phyloP scores from a whole-genome alignment of 2,888 invertebrate species.

The Scrobipalpa atriplicella region DNA sequence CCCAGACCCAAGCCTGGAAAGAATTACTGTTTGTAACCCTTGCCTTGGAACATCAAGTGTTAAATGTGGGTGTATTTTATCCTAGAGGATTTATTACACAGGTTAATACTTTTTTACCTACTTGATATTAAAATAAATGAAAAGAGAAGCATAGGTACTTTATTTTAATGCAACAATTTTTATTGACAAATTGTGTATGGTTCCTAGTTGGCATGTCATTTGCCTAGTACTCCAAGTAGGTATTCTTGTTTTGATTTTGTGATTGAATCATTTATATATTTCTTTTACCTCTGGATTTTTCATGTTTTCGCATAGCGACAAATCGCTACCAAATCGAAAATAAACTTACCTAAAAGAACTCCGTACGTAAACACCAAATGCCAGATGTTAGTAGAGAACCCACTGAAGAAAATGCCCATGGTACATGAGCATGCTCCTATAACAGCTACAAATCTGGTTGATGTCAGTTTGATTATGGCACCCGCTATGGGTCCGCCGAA shows the following conservation, averaged over 20 bases:
- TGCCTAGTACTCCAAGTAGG: too few species aligned
- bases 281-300: too few species aligned
- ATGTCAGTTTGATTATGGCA: conserved; percentile 82
- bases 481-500: conserved; percentile 88
- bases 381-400: conserved; percentile 69
- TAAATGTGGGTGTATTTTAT: neutral
- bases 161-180: too few species aligned
- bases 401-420: conserved; percentile 72
- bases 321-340: neutral
- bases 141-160: too few species aligned
- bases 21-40: neutral
- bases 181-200: too few species aligned
- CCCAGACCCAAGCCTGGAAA: conserved; percentile 86
- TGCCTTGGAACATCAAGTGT: neutral
- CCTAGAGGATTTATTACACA: too few species aligned
- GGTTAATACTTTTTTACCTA: too few species aligned
- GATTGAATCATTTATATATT: too few species aligned
- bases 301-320: neutral
- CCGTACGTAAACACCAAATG: conserved; percentile 76
- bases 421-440: conserved; percentile 67
- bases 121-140: too few species aligned
- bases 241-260: too few species aligned
- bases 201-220: too few species aligned
- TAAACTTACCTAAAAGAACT: conserved; percentile 70
- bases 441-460: conserved; percentile 71